Evolutionary conservation across 2,797 vertebrate species (phyloP).

Genomic region (Oreochromis grahami): DNA sequence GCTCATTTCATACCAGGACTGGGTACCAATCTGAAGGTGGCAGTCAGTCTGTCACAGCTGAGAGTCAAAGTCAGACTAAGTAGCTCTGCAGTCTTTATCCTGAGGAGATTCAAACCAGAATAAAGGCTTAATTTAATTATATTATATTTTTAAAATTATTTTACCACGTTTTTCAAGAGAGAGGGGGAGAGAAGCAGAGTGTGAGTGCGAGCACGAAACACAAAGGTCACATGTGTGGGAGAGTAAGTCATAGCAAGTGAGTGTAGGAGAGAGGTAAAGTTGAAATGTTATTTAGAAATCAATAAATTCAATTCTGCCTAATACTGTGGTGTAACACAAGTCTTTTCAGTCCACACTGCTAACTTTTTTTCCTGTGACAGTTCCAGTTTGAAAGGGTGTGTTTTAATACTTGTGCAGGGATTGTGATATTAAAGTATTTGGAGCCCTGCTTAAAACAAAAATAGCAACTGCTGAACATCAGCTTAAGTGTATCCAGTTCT

Average conservation of each 20-base stretch:
- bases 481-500: background rate
- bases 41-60: background rate
- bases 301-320: background rate
- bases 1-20: background rate
- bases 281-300: slow-evolving; percentile 15
- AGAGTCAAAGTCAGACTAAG: background rate
- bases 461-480: background rate
- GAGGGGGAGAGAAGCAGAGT: background rate
- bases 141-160: background rate
- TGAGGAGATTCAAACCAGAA: background rate
- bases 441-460: background rate
- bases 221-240: slow-evolving; percentile 32
- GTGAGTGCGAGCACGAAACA: background rate
- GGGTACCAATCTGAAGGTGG: background rate
- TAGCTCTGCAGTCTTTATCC: background rate
- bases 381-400: background rate
- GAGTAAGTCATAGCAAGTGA: background rate
- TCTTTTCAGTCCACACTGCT: background rate
- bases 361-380: background rate
- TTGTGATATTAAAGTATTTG: background rate
- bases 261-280: slow-evolving; percentile 1
- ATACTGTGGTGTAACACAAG: background rate
- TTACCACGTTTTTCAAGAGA: background rate
- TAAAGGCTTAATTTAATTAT: background rate
- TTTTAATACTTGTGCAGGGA: fast-evolving